A percentile compares a stretch with the other conserved stretches of the same genome.
Evolutionary conservation across 2,888 invertebrate species (phyloP).

Genomic region (Phasia obesa): DNA sequence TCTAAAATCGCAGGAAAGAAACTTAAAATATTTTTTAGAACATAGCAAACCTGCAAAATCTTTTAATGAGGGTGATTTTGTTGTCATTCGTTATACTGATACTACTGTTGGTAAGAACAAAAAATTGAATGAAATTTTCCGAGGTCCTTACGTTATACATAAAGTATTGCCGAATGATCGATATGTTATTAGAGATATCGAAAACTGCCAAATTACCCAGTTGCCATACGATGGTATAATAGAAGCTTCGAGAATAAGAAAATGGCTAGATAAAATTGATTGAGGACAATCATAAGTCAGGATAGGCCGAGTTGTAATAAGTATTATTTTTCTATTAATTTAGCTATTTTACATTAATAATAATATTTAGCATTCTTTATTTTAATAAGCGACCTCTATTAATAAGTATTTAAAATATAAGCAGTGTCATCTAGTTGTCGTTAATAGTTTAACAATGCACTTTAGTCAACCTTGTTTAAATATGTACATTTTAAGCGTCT

Average conservation of each 20-base stretch:
- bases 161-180: slow-evolving; percentile 34
- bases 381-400: no score
- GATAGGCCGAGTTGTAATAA: slow-evolving; percentile 7
- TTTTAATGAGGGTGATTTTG: slow-evolving; percentile 53
- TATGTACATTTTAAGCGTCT: no score
- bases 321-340: no score
- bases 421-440: no score
- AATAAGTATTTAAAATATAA: no score
- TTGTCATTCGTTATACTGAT: slow-evolving; percentile 67
- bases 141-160: slow-evolving; percentile 27
- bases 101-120: slow-evolving; percentile 69
- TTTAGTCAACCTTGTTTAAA: no score
- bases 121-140: slow-evolving; percentile 57
- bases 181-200: slow-evolving; percentile 28
- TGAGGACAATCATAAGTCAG: slow-evolving; percentile 1
- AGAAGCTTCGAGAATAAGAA: neutral
- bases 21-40: slow-evolving; percentile 67
- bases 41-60: slow-evolving; percentile 63
- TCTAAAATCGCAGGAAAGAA: slow-evolving; percentile 25
- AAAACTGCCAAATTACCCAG: slow-evolving; percentile 36
- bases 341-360: no score
- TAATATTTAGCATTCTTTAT: no score
- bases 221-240: slow-evolving; percentile 3
- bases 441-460: no score
- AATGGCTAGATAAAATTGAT: slow-evolving; percentile 3